Base-by-base conservation (phyloP, 2,888 invertebrate genomes). In the Agrypnus murinus region DNA sequence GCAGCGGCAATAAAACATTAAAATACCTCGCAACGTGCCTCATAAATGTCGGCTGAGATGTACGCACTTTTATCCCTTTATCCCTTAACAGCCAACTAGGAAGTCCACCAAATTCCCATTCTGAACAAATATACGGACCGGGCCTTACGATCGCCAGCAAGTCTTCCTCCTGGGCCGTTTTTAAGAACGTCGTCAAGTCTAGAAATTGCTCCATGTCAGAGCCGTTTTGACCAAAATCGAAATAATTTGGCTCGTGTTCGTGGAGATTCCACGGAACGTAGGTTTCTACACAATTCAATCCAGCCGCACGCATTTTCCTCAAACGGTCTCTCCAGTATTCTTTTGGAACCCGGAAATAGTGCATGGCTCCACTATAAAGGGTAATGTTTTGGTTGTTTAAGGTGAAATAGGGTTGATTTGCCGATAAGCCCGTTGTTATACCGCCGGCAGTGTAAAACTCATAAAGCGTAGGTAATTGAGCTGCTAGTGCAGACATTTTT, bases 121-220 rank as follows among this genome's bases (percentile, higher is more conserved):
- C 97, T 10, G 94, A 95, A 84, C 96, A 96, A 77, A 97, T 96
- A 80, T 95, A 98, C 0, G 97, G 97, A 0, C 97, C 97, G 0
- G 95, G 92, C 25, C 97, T 87, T 0, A 97, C 85, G 55, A 97
- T 89, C 0, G 96, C 95, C 19, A 92, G 85, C 40, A 98, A 86
- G 69, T 92, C 94, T 82, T 93, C 92, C 75, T 92, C 90, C 58
- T 93, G 90, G 0, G 96, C 97, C 2, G 89, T 85, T 73, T 90
- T 85, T 5, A 96, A 87, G 80, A 94, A 96, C 55, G 87, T 85
- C 19, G 87, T 90, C 1, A 92, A 76, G 78, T 91, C 87, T 9
- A 89, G 82, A 72, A 91, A 89, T 8, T 82, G 80, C 57, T 80
- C 72, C 77, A 81, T 79, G 60, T 83, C 83, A n/a, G 90, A 93